Evolutionary conservation across 2,888 invertebrate species (phyloP).

Genomic region (Dolomedes plantarius): DNA sequence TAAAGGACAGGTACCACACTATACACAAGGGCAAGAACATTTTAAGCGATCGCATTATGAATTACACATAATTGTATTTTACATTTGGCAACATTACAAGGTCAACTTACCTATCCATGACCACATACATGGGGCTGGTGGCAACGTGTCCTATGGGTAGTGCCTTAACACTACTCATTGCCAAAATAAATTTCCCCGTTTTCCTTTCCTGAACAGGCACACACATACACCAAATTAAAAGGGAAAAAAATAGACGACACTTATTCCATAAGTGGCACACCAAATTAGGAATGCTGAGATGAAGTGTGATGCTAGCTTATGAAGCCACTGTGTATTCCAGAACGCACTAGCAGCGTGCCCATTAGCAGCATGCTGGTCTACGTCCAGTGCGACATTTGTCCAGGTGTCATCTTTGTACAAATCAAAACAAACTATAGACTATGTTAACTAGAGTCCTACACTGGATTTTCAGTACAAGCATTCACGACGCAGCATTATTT

Average conservation of each 20-base stretch:
- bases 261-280: slow-evolving; percentile 67
- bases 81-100: too few relatives aligned
- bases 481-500: slow-evolving; percentile 3
- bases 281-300: slow-evolving; percentile 48
- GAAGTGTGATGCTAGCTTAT: slow-evolving; percentile 25
- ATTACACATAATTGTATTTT: too few relatives aligned
- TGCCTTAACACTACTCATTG: slow-evolving; percentile 69
- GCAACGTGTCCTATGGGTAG: slow-evolving; percentile 66
- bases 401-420: slow-evolving; percentile 18
- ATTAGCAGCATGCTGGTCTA: slow-evolving; percentile 53
- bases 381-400: slow-evolving; percentile 26
- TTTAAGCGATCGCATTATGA: too few relatives aligned
- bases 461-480: slow-evolving; percentile 1
- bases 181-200: slow-evolving; percentile 42
- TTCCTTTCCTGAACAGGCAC: slow-evolving; percentile 31
- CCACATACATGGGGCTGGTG: slow-evolving; percentile 65
- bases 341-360: slow-evolving; percentile 36
- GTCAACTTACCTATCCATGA: slow-evolving; percentile 63
- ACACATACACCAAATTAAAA: slow-evolving; percentile 52
- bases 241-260: slow-evolving; percentile 41
- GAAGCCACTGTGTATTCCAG: slow-evolving; percentile 33
- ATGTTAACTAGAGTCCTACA: background rate
- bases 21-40: too few relatives aligned
- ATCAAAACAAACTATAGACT: background rate
- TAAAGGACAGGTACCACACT: too few relatives aligned